These are phyloP conservation scores for Calidris pygmaea DNA, from an alignment of 2,113 vertebrate genomes.

Conservation along the genomic window DNA sequence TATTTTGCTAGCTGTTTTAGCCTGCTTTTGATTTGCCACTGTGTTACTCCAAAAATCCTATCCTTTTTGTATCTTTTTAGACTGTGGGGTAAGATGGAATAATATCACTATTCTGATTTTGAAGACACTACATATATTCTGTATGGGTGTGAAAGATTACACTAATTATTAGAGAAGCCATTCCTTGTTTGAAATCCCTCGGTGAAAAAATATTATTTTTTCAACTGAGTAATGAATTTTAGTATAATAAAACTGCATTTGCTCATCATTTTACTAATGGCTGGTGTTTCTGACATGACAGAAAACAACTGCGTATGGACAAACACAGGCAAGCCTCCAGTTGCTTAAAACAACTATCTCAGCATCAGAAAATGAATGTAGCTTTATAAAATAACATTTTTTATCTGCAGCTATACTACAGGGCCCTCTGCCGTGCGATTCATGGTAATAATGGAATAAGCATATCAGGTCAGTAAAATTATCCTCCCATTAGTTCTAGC, in stretches of 20 bases:
- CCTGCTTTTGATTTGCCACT: not conserved
- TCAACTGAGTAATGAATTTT: not conserved
- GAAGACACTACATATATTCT: not conserved
- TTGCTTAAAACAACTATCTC: not conserved
- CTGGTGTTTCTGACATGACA: not conserved
- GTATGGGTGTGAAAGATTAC: not conserved
- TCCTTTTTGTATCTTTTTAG: not conserved
- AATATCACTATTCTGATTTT: not conserved
- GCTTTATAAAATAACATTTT: not conserved
- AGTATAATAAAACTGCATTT: not conserved
- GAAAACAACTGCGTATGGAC: not conserved
- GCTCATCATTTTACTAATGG: not conserved
- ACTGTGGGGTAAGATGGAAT: not conserved
- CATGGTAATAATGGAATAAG: not conserved
- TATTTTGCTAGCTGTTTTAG: not conserved
- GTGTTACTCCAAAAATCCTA: not conserved
- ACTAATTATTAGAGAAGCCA: not conserved
- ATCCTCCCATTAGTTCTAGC: not conserved
- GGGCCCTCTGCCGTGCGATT: conserved; percentile 61
- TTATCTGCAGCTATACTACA: conserved; percentile 22
- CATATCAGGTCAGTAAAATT: not conserved
- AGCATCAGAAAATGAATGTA: not conserved
- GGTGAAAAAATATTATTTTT: not conserved
- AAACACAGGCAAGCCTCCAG: not conserved
- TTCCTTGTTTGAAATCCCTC: not conserved